Evolutionary conservation across 2,888 invertebrate genomes (phyloP).

Genomic region (Rhamphomyia laevipes): DNA sequence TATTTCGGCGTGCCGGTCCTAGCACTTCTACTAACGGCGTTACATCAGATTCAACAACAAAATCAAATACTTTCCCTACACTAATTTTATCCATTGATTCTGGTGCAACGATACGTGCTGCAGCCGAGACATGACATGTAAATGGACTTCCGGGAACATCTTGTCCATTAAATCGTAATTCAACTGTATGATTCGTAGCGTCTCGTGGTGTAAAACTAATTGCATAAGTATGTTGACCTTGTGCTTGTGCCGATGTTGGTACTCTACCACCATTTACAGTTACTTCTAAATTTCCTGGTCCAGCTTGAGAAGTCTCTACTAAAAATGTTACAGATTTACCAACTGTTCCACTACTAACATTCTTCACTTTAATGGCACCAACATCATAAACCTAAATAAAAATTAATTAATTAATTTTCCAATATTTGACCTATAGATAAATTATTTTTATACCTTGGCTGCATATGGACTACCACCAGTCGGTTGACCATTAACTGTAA

Average conservation of each 20-base stretch:
- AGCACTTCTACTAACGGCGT: conserved; percentile 71
- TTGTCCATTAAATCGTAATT: conserved; percentile 90
- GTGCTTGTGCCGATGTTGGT: conserved; percentile 91
- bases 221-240: conserved; percentile 91
- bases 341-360: conserved; percentile 75
- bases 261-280: conserved; percentile 96
- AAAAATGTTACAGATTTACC: conserved; percentile 86
- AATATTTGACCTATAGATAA: neutral
- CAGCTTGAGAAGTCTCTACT: conserved; percentile 96
- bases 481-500: conserved; percentile 67
- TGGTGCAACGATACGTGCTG: conserved; percentile 71
- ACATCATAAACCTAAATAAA: conserved; percentile 71
- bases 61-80: conserved; percentile 71
- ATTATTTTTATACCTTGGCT: conserved; percentile 54
- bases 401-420: neutral
- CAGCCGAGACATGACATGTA: conserved; percentile 52
- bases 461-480: conserved; percentile 89
- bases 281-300: conserved; percentile 96
- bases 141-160: conserved; percentile 71
- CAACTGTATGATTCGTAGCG: conserved; percentile 82
- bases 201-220: conserved; percentile 95
- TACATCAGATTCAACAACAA: conserved; percentile 76
- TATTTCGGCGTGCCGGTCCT: conserved; percentile 58
- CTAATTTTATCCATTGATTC: conserved; percentile 84
- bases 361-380: conserved; percentile 85